These are phyloP conservation scores for Phragmatobia fuliginosa DNA, from an alignment of 2,888 invertebrate species.

Conservation along the genomic window DNA sequence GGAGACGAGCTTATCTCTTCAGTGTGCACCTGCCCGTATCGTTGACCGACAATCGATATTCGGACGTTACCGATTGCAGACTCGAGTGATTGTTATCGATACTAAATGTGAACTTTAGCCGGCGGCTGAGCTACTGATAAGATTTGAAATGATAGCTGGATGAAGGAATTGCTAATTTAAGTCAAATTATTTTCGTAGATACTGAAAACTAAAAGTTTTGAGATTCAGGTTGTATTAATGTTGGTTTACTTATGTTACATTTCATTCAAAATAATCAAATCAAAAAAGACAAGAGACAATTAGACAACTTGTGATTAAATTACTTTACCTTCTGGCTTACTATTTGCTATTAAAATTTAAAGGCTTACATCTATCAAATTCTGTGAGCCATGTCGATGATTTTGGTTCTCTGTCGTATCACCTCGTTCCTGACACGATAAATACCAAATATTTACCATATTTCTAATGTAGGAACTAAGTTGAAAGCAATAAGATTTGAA, in stretches of 20 bases:
- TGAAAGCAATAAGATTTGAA: background rate
- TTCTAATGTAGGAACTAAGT: too few species aligned
- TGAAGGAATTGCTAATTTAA: background rate
- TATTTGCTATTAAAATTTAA: background rate
- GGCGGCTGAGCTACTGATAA: conserved; percentile 1
- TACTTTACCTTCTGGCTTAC: background rate
- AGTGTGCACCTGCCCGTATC: conserved; percentile 52
- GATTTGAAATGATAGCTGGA: background rate
- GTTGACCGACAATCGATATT: conserved; percentile 54
- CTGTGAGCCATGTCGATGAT: too few species aligned
- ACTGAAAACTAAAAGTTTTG: background rate
- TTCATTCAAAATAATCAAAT: background rate
- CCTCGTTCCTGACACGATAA: too few species aligned
- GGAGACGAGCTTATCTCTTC: conserved; percentile 45
- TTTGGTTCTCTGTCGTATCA: too few species aligned
- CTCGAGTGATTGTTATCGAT: conserved; percentile 44
- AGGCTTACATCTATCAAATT: too few species aligned
- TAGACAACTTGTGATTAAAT: background rate
- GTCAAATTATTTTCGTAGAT: background rate
- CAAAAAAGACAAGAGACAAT: background rate
- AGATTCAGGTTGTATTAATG: background rate
- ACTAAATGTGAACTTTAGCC: conserved; percentile 20
- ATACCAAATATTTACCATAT: too few species aligned
- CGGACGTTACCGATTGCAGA: conserved; percentile 44
- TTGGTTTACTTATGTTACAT: background rate